Evolutionary conservation across 2,888 invertebrate genomes (phyloP).

Genomic region (Apantesis nais): DNA sequence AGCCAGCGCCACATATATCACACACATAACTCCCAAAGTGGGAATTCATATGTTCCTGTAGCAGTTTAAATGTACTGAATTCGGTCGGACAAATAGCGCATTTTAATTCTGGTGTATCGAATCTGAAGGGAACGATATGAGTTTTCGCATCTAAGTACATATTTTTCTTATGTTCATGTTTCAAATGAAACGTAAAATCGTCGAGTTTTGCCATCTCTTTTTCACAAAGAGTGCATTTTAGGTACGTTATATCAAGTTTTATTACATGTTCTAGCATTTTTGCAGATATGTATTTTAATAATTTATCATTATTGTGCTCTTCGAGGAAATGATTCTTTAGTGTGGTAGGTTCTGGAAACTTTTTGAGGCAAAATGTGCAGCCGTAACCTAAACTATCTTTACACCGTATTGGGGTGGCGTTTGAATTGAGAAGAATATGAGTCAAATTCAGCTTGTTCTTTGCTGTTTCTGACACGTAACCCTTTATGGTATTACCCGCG

Average conservation of each 20-base stretch:
- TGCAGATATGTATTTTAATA: conserved; percentile 51
- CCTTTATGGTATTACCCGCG: conserved; percentile 8
- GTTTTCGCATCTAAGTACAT: conserved; percentile 59
- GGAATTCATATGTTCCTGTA: conserved; percentile 71
- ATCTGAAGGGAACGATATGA: conserved; percentile 69
- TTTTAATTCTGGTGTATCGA: conserved; percentile 58
- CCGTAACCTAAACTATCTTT: conserved; percentile 60
- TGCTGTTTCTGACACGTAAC: conserved; percentile 23
- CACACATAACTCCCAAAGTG: conserved; percentile 68
- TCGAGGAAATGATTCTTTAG: conserved; percentile 63
- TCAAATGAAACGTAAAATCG: conserved; percentile 56
- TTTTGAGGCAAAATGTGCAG: conserved; percentile 59
- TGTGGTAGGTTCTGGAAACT: conserved; percentile 52
- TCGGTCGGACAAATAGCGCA: conserved; percentile 61
- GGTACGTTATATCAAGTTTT: conserved; percentile 64
- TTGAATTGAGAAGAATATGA: conserved; percentile 60
- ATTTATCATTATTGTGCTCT: conserved; percentile 57
- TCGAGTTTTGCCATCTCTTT: conserved; percentile 52
- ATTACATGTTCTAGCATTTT: conserved; percentile 57
- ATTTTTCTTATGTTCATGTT: conserved; percentile 48
- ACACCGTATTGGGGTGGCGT: conserved; percentile 63
- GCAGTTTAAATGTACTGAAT: conserved; percentile 62
- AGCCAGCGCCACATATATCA: conserved; percentile 58
- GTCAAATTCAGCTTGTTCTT: conserved; percentile 58
- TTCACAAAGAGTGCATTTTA: conserved; percentile 61